A percentile compares a stretch with the other conserved stretches of the same genome.
phyloP scores from a whole-genome alignment of 2,113 vertebrate genomes.

The Globicephala melas region DNA sequence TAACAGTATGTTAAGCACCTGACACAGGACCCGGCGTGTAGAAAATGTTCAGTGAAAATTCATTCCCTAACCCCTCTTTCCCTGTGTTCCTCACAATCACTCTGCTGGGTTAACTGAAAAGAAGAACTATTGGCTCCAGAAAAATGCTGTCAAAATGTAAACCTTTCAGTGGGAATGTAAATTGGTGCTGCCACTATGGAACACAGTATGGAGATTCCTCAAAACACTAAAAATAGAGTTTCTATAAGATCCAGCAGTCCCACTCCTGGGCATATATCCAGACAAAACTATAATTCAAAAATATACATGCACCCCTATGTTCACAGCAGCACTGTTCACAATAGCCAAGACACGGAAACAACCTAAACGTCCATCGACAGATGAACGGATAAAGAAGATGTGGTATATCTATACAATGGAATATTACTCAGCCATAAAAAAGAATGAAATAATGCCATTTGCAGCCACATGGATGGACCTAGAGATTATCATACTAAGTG shows the following conservation, averaged over 20 bases:
- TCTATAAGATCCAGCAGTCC: not conserved
- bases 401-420: not conserved
- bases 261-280: not conserved
- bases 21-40: not conserved
- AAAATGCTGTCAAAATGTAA: not conserved
- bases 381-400: not conserved
- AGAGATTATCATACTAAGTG: not conserved
- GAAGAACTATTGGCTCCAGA: not conserved
- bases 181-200: not conserved
- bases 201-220: not conserved
- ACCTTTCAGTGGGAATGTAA: not conserved
- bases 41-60: not conserved
- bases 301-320: not conserved
- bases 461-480: not conserved
- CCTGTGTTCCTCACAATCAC: not conserved
- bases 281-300: not conserved
- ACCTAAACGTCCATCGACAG: not conserved
- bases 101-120: not conserved
- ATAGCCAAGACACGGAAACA: not conserved
- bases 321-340: not conserved
- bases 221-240: not conserved
- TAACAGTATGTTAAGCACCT: not conserved
- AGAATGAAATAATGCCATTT: not conserved
- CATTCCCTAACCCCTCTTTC: not conserved
- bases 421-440: not conserved